Base-by-base conservation (phyloP, 2,888 invertebrate species). In the Vanessa cardui region DNA sequence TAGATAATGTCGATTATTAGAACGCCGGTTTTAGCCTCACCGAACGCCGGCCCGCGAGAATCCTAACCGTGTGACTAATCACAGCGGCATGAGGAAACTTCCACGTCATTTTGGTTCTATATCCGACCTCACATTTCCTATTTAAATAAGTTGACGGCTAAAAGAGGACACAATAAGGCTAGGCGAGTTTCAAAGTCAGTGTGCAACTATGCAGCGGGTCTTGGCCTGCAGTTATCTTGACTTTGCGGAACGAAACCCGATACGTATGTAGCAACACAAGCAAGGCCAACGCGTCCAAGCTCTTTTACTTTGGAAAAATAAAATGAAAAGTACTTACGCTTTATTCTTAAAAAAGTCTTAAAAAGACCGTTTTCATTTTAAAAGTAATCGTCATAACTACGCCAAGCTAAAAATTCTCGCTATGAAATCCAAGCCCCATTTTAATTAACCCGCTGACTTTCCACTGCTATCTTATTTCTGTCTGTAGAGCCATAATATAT, bases 1-100 rank as follows among this genome's bases (percentile, higher is more conserved):
- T 88, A 84, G 87, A 90, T 88, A 86, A 87, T 88, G 91, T 90
- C 90, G 89, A 92, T 90, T 91, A 91, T 91, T 90, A 89, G 90
- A 90, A 87, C 84, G 77, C 88, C 82, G 85, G 83, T 87, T 91
- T 88, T 89, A 90, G 90, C 78, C 75, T 77, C 79, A 77, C 77
- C 80, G 77, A 21, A 44, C 56, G 44, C 44, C 50, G 69, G 65
- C 56, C 58, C 45, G 62, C 62, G 31, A 66, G 58, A 69, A 47
- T 66, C 63, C 64, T 78, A 75, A 75, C 79, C 72, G 75, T 76
- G 76, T 88, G 88, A 88, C 86, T 89, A 87, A 88, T 76, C 66
- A 65, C 58, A 68, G 67, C 70, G 75, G 73, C 80, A 77, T 76
- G 77, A 86, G 83, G 85, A 86, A 86, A 83, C 83, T 69, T 80